Evolutionary conservation across 2,888 invertebrate species (phyloP).

Genomic region (Chrysolina haemoptera): DNA sequence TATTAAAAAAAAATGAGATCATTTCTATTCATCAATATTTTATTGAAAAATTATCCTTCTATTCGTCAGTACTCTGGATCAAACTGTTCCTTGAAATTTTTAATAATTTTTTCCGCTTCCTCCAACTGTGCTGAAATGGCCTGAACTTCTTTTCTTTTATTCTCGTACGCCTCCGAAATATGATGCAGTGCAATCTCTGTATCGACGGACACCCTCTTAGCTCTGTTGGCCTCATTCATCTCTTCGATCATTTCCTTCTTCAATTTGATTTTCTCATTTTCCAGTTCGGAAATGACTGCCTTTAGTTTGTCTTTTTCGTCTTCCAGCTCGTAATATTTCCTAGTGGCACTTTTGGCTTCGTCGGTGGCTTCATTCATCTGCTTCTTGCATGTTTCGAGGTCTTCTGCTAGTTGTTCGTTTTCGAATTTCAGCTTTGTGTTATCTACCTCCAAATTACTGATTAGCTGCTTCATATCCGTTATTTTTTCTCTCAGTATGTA

Average conservation of each 20-base stretch:
- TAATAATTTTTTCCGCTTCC: constrained; percentile 53
- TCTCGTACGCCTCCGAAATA: constrained; percentile 57
- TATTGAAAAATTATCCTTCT: too few species aligned
- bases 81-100: constrained; percentile 58
- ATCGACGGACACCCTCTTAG: constrained; percentile 55
- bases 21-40: too few species aligned
- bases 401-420: constrained; percentile 51
- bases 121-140: constrained; percentile 52
- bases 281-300: constrained; percentile 50
- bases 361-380: constrained; percentile 48
- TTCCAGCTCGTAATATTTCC: constrained; percentile 50
- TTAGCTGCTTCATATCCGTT: constrained; percentile 53
- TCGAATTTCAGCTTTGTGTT: constrained; percentile 56
- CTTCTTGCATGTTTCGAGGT: constrained; percentile 50
- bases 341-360: constrained; percentile 46
- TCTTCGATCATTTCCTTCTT: constrained; percentile 58
- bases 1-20: too few species aligned
- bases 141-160: constrained; percentile 52
- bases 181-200: constrained; percentile 56
- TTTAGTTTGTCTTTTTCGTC: constrained; percentile 54
- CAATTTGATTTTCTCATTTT: constrained; percentile 54
- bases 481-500: constrained; percentile 54
- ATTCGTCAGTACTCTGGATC: constrained; percentile 25
- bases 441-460: constrained; percentile 56
- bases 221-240: constrained; percentile 56